phyloP scores from a whole-genome alignment of 2,113 vertebrate genomes.

The Pavo muticus region DNA sequence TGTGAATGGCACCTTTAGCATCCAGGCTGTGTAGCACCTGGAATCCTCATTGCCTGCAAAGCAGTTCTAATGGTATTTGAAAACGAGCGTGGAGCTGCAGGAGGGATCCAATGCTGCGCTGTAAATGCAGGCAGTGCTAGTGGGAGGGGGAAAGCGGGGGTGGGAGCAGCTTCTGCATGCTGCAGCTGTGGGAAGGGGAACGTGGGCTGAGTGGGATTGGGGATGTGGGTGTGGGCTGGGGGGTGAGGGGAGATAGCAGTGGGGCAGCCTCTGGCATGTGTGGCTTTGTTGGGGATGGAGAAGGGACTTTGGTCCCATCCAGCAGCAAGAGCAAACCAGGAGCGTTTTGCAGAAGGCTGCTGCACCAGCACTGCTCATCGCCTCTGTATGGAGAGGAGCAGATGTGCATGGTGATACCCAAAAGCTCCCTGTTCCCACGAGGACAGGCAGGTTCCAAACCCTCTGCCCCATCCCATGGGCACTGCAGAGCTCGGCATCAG shows the following conservation, averaged over 20 bases:
- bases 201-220: slow-evolving; percentile 15
- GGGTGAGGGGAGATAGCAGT: background rate
- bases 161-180: background rate
- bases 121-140: background rate
- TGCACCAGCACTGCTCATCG: rapidly evolving
- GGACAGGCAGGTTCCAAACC: background rate
- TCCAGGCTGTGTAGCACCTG: background rate
- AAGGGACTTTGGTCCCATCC: rapidly evolving
- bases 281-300: background rate
- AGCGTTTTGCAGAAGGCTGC: too few species aligned
- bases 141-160: background rate
- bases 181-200: background rate
- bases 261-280: background rate
- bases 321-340: background rate
- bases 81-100: background rate
- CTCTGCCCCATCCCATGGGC: background rate
- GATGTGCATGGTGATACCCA: rapidly evolving
- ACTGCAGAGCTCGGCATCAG: background rate
- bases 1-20: background rate
- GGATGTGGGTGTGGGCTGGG: slow-evolving; percentile 33
- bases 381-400: rapidly evolving
- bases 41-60: background rate
- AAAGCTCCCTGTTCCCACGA: background rate
- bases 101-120: background rate
- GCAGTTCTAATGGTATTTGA: background rate